Percentiles rank a stretch among this genome's conserved stretches.
These are phyloP conservation scores for Endotricha flammealis DNA, from an alignment of 2,888 invertebrate genomes.

Conservation along the genomic window DNA sequence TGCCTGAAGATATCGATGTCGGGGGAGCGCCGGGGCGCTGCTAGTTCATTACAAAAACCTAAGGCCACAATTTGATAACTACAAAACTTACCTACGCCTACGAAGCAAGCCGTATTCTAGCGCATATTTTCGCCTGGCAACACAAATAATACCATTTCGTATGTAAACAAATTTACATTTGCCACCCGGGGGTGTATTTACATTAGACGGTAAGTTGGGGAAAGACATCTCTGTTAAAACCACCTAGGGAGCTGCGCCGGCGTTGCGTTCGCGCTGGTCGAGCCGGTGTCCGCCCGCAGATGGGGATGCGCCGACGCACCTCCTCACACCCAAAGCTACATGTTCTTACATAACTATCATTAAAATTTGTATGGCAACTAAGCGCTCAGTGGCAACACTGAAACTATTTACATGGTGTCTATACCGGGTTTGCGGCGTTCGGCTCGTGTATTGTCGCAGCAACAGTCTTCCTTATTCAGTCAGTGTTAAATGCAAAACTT, in stretches of 20 bases:
- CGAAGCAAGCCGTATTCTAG: constrained; percentile 47
- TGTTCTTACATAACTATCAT: constrained; percentile 65
- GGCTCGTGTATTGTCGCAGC: constrained; percentile 49
- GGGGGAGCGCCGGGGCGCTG: background rate
- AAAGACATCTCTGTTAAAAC: constrained; percentile 23
- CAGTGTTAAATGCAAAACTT: constrained; percentile 57
- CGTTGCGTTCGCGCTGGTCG: constrained; percentile 8
- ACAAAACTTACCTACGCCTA: constrained; percentile 51
- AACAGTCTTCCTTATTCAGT: constrained; percentile 62
- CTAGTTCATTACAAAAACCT: constrained; percentile 51
- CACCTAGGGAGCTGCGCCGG: constrained; percentile 23
- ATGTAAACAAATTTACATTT: constrained; percentile 37
- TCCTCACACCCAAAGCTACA: constrained; percentile 35
- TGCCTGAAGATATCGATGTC: constrained; percentile 44
- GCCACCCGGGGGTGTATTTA: constrained; percentile 46
- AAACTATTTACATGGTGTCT: constrained; percentile 61
- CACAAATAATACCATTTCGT: constrained; percentile 27
- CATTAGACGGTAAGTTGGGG: constrained; percentile 32
- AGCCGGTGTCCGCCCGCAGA: background rate
- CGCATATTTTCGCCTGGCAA: constrained; percentile 29
- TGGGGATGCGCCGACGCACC: constrained; percentile 25
- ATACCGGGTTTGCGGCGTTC: constrained; percentile 10
- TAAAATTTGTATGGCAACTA: constrained; percentile 75
- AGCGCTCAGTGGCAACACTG: constrained; percentile 67
- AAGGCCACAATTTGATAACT: constrained; percentile 74